Evolutionary conservation across 1,140 invertebrate species (phyloP).

Genomic region (Yoshiicerus persimilis): DNA sequence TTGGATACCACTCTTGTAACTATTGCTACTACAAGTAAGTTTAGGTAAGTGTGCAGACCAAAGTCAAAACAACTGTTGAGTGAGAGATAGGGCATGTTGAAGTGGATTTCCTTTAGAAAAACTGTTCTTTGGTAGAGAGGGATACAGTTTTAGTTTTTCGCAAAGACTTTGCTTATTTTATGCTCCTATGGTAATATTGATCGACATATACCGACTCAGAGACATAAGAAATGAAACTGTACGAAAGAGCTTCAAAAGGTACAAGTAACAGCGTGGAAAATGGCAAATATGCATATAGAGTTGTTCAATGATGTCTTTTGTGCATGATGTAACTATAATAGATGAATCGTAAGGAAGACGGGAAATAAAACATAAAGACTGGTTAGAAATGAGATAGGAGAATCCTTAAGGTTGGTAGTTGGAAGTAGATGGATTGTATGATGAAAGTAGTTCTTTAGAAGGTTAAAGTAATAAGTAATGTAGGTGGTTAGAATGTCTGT

Average conservation of each 20-base stretch:
- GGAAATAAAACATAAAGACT: neutral
- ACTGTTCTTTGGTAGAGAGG: neutral
- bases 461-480: neutral
- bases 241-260: neutral
- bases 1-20: neutral
- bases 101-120: neutral
- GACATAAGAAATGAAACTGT: neutral
- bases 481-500: neutral
- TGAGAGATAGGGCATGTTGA: neutral
- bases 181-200: neutral
- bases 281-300: neutral
- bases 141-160: neutral
- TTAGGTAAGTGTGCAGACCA: neutral
- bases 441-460: neutral
- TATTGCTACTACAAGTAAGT: neutral
- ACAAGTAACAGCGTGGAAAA: neutral
- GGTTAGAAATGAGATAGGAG: neutral
- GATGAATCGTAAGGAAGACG: neutral
- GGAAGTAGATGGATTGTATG: neutral
- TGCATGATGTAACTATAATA: neutral
- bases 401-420: neutral
- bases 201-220: neutral
- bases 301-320: neutral
- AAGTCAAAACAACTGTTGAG: slow-evolving; percentile 12
- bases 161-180: neutral